These are phyloP conservation scores for Oenanthe oenanthe DNA, from an alignment of 2,113 vertebrate genomes.

Conservation along the genomic window DNA sequence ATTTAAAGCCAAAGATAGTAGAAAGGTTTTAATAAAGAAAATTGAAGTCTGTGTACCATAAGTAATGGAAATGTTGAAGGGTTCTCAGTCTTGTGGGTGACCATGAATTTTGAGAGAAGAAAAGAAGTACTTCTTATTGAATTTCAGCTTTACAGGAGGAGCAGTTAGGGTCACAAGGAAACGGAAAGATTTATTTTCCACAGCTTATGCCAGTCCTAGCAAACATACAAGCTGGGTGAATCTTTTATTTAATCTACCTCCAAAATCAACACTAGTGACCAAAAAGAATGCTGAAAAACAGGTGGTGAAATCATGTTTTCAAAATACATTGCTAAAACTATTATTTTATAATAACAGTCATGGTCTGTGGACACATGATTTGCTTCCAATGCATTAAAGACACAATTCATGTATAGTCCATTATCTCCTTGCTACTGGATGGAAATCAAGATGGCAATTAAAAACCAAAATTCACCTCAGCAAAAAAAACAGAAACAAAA, in stretches of 20 bases:
- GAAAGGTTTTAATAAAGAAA: background rate
- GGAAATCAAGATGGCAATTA: background rate
- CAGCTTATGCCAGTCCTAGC: background rate
- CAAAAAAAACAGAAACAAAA: background rate
- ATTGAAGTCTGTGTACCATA: rapidly evolving
- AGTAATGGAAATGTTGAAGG: background rate
- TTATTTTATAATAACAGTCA: background rate
- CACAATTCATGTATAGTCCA: background rate
- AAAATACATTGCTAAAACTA: background rate
- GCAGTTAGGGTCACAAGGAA: background rate
- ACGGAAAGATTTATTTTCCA: background rate
- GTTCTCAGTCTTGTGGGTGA: background rate
- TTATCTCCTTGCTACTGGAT: background rate
- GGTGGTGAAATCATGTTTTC: background rate
- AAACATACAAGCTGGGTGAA: background rate
- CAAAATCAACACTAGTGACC: background rate
- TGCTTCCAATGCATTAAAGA: background rate
- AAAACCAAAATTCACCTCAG: background rate
- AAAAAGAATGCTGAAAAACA: background rate
- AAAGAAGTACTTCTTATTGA: background rate
- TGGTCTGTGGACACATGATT: background rate
- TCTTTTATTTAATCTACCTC: background rate
- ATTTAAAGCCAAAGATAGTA: background rate
- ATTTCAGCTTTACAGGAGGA: background rate
- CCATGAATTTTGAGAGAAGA: background rate